These are phyloP conservation scores for Tetranychus truncatus DNA, from an alignment of 2,888 invertebrate genomes.

Conservation along the genomic window DNA sequence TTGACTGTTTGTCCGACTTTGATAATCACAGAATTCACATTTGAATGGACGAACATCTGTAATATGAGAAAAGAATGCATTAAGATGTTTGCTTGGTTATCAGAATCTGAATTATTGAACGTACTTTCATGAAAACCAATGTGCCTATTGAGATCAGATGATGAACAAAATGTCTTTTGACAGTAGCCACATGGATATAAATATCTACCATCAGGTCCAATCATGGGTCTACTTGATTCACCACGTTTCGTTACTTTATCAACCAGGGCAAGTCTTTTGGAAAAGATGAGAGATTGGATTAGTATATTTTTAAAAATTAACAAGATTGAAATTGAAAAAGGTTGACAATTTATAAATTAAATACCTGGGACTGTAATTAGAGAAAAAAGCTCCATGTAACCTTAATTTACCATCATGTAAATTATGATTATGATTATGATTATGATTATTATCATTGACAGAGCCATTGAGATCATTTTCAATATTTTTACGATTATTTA, in stretches of 20 bases:
- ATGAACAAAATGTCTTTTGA: constrained; percentile 34
- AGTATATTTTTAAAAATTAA: not conserved
- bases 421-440: constrained; percentile 2
- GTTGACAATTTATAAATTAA: not conserved
- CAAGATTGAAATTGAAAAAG: not conserved
- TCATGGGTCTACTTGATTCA: constrained; percentile 30
- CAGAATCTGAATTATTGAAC: not conserved
- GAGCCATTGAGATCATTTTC: not conserved
- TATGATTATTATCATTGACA: not conserved
- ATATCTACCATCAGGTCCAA: constrained; percentile 32
- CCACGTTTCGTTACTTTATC: constrained; percentile 17
- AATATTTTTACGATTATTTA: not conserved
- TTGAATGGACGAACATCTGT: constrained; percentile 26
- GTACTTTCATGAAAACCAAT: constrained; percentile 35
- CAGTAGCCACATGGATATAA: constrained; percentile 35
- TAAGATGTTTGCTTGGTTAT: not conserved
- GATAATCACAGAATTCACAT: constrained; percentile 26
- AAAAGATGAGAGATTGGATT: not conserved
- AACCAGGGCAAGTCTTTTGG: constrained; percentile 15
- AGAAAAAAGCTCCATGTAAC: constrained; percentile 19
- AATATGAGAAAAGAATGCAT: not conserved
- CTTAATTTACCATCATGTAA: constrained; percentile 13
- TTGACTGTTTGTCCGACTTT: constrained; percentile 32
- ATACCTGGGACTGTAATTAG: constrained; percentile 21
- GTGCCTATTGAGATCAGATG: constrained; percentile 35